A percentile compares a stretch with the other conserved stretches of the same genome.
phyloP scores from a whole-genome alignment of 2,113 vertebrate species.

The Mungos mungo region DNA sequence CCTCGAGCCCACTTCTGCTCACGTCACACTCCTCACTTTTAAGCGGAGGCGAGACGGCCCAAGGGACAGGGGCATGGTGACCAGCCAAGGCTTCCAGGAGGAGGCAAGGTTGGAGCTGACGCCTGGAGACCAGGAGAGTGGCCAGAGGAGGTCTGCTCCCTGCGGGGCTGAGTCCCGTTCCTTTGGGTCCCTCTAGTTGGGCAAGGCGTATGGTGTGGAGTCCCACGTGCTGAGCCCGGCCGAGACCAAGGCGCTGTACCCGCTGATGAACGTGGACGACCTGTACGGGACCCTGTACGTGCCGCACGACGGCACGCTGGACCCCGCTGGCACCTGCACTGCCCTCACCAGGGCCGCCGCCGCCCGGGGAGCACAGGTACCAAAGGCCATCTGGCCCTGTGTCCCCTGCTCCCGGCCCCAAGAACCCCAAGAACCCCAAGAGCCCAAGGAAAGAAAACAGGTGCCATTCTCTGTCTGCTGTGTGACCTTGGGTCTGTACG shows the following conservation, averaged over 20 bases:
- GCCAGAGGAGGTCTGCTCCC: neutral
- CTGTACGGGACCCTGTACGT: conserved; percentile 96
- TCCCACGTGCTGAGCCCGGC: conserved; percentile 93
- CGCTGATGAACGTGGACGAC: conserved; percentile 94
- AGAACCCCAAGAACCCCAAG: neutral
- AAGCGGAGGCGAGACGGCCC: neutral
- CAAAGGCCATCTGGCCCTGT: rapidly evolving
- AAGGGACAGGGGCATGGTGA: rapidly evolving
- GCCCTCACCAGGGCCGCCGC: conserved; percentile 91
- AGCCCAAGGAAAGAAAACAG: neutral
- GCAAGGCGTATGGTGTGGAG: conserved; percentile 95
- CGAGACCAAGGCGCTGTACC: conserved; percentile 96
- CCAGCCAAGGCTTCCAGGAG: neutral
- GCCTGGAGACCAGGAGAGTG: neutral
- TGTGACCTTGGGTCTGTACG: neutral
- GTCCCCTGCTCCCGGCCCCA: rapidly evolving
- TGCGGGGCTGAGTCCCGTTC: rapidly evolving
- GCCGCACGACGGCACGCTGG: conserved; percentile 97
- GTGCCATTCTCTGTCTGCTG: rapidly evolving
- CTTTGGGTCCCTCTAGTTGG: conserved; percentile 84
- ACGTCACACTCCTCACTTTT: rapidly evolving
- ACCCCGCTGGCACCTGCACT: conserved; percentile 95
- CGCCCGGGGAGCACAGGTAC: conserved; percentile 91
- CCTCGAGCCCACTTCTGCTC: rapidly evolving
- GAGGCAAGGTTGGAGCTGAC: neutral